Percentiles rank a stretch among this genome's conserved stretches.
These are phyloP conservation scores for Pristionchus pacificus DNA, from an alignment of 1,140 invertebrate genomes.

Conservation along the genomic window DNA sequence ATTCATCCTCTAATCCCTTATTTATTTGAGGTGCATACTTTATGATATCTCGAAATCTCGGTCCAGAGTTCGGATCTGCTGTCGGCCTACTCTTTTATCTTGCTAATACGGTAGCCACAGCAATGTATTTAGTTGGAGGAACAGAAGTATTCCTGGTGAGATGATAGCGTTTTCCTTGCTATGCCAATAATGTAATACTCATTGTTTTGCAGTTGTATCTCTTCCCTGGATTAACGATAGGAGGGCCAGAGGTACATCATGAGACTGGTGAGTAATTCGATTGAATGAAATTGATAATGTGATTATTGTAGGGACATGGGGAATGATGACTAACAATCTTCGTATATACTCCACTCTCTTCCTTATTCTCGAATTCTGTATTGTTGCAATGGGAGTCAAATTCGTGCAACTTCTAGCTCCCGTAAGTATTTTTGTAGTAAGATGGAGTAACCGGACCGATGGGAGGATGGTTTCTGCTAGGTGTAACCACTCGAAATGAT, in stretches of 20 bases:
- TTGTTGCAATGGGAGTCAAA: conserved; percentile 63
- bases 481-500: no score
- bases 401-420: conserved; percentile 64
- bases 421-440: conserved; percentile 12
- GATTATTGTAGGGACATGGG: conserved; percentile 39
- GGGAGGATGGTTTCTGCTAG: no score
- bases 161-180: conserved; percentile 19
- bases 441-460: no score
- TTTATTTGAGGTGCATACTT: conserved; percentile 79
- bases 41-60: conserved; percentile 89
- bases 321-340: conserved; percentile 60
- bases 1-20: no score
- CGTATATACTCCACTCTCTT: conserved; percentile 62
- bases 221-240: conserved; percentile 60
- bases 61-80: conserved; percentile 95
- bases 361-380: conserved; percentile 60
- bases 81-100: conserved; percentile 98
- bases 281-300: neutral
- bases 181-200: neutral
- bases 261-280: conserved; percentile 43
- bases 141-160: conserved; percentile 87
- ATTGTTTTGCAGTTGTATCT: conserved; percentile 60
- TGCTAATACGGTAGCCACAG: conserved; percentile 93
- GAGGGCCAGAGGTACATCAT: conserved; percentile 58
- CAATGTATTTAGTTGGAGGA: conserved; percentile 94